These are phyloP conservation scores for Metalampra italica DNA, from an alignment of 2,888 invertebrate genomes.

Conservation along the genomic window DNA sequence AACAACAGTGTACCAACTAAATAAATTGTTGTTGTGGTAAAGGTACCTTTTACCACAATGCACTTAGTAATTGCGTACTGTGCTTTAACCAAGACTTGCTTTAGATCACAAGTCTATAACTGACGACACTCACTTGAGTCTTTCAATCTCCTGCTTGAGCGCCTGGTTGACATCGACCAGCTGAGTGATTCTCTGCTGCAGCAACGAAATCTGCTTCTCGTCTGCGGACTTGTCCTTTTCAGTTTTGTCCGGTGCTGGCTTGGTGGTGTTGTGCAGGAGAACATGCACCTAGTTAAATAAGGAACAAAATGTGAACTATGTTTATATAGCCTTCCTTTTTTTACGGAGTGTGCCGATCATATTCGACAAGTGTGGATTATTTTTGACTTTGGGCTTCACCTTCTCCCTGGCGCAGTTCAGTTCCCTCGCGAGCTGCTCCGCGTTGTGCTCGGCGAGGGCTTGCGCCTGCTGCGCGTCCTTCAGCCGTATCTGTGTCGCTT, in stretches of 20 bases:
- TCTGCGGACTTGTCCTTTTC: slow-evolving; percentile 46
- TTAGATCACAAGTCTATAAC: too few species aligned
- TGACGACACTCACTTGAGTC: slow-evolving; percentile 55
- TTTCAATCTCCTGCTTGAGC: slow-evolving; percentile 64
- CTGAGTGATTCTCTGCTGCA: slow-evolving; percentile 68
- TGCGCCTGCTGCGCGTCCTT: slow-evolving; percentile 84
- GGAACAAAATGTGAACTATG: neutral
- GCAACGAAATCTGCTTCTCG: slow-evolving; percentile 63
- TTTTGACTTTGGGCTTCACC: slow-evolving; percentile 32
- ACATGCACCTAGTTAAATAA: slow-evolving; percentile 47
- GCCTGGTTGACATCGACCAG: slow-evolving; percentile 69
- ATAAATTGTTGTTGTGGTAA: too few species aligned
- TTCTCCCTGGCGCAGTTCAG: slow-evolving; percentile 81
- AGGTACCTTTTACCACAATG: too few species aligned
- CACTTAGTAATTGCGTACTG: too few species aligned
- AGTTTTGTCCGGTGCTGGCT: slow-evolving; percentile 49
- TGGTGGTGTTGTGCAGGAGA: slow-evolving; percentile 49
- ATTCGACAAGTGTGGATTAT: too few species aligned
- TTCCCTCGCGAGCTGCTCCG: slow-evolving; percentile 82
- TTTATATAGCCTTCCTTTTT: too few species aligned
- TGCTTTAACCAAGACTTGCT: too few species aligned
- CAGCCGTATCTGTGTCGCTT: slow-evolving; percentile 81
- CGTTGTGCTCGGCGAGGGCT: slow-evolving; percentile 81
- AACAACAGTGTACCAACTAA: too few species aligned
- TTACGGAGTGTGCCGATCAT: too few species aligned